These are phyloP conservation scores for Hucho hucho DNA, from an alignment of 2,113 vertebrate species.

Conservation along the genomic window DNA sequence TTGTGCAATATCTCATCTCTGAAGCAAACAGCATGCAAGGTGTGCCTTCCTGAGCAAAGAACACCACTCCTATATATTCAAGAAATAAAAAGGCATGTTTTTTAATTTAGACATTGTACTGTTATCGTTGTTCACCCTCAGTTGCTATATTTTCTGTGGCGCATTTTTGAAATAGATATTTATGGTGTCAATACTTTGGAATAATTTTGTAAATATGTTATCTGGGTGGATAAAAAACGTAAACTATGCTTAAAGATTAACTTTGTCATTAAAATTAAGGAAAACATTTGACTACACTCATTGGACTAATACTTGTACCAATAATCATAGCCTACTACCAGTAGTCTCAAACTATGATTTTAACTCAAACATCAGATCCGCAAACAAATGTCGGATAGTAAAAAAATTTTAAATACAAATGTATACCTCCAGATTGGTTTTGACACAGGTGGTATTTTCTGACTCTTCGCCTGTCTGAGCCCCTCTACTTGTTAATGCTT, in stretches of 20 bases:
- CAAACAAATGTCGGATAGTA: too few species aligned
- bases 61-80: slow-evolving; percentile 54
- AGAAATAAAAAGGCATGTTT: slow-evolving; percentile 74
- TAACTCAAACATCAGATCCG: too few species aligned
- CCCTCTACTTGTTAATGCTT: slow-evolving; percentile 28
- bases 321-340: too few species aligned
- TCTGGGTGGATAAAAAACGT: background rate
- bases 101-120: slow-evolving; percentile 67
- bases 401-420: too few species aligned
- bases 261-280: background rate
- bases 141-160: background rate
- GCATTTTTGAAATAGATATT: background rate
- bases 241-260: background rate
- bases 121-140: background rate
- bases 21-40: slow-evolving; percentile 63
- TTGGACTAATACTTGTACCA: too few species aligned
- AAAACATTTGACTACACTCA: background rate
- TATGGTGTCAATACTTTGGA: background rate
- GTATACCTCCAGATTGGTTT: too few species aligned
- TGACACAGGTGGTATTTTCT: too few species aligned
- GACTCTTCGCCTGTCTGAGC: background rate
- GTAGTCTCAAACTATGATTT: too few species aligned
- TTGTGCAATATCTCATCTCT: slow-evolving; percentile 72
- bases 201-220: background rate
- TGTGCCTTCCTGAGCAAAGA: slow-evolving; percentile 51